phyloP scores from a whole-genome alignment of 2,888 invertebrate genomes.

The Selenia dentaria region DNA sequence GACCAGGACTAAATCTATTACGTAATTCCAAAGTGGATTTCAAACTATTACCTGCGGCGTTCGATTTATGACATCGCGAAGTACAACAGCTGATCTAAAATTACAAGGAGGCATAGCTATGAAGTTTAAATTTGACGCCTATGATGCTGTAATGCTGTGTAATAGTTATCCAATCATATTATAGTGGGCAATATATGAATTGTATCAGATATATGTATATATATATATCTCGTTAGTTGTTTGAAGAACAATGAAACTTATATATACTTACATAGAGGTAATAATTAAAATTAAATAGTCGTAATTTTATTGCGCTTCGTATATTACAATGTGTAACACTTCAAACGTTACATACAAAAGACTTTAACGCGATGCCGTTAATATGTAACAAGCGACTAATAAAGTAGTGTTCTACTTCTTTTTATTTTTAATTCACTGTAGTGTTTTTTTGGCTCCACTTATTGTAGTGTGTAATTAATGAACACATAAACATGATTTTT shows the following conservation, averaged over 20 bases:
- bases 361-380: slow-evolving; percentile 24
- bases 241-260: slow-evolving; percentile 7
- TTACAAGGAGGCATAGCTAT: slow-evolving; percentile 36
- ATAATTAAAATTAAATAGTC: slow-evolving; percentile 3
- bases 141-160: slow-evolving; percentile 17
- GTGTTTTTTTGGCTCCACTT: too few relatives aligned
- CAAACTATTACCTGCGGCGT: slow-evolving; percentile 56
- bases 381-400: slow-evolving; percentile 9
- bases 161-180: slow-evolving; percentile 15
- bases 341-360: slow-evolving; percentile 22
- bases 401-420: slow-evolving; percentile 5
- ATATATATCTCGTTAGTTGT: slow-evolving; percentile 4
- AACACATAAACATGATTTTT: too few relatives aligned
- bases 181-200: too few relatives aligned
- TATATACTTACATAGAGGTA: too few relatives aligned
- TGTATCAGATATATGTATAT: too few relatives aligned
- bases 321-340: background rate
- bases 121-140: slow-evolving; percentile 13
- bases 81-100: slow-evolving; percentile 35
- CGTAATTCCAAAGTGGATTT: slow-evolving; percentile 57
- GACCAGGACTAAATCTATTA: slow-evolving; percentile 63
- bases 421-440: too few relatives aligned
- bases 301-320: slow-evolving; percentile 3
- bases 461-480: too few relatives aligned
- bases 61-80: slow-evolving; percentile 62